These are phyloP conservation scores for Triplophysa rosa DNA, from an alignment of 2,113 vertebrate species.

Conservation along the genomic window DNA sequence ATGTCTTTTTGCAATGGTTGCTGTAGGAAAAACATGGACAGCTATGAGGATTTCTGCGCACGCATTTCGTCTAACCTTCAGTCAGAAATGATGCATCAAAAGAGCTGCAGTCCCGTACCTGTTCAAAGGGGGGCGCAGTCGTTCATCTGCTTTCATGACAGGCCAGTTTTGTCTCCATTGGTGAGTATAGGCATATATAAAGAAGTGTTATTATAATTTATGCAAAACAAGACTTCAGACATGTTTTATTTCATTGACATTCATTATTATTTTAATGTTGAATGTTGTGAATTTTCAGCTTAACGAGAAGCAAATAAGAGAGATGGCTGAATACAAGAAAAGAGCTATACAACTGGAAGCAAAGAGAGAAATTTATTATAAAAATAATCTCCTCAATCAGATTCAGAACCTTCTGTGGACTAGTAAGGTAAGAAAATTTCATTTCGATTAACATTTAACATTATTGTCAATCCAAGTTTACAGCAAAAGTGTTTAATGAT, in stretches of 20 bases:
- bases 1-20: background rate
- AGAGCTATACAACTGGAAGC: constrained; percentile 79
- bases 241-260: too few relatives aligned
- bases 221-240: too few relatives aligned
- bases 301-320: constrained; percentile 77
- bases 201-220: too few relatives aligned
- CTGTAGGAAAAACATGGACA: constrained; percentile 78
- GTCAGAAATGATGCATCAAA: constrained; percentile 60
- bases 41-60: constrained; percentile 86
- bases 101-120: constrained; percentile 59
- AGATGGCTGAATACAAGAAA: constrained; percentile 80
- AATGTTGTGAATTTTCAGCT: constrained; percentile 70
- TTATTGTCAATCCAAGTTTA: too few relatives aligned
- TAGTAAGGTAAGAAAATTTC: constrained; percentile 41
- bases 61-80: constrained; percentile 77
- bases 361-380: constrained; percentile 69
- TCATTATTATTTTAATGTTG: background rate
- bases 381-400: constrained; percentile 72
- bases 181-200: constrained; percentile 68
- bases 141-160: constrained; percentile 81
- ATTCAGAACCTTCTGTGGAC: constrained; percentile 80
- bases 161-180: constrained; percentile 84
- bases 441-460: too few relatives aligned
- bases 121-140: constrained; percentile 65
- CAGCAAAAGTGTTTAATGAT: too few relatives aligned